These are phyloP conservation scores for Chalcosyrphus nemorum DNA, from an alignment of 2,888 invertebrate genomes.

Conservation along the genomic window DNA sequence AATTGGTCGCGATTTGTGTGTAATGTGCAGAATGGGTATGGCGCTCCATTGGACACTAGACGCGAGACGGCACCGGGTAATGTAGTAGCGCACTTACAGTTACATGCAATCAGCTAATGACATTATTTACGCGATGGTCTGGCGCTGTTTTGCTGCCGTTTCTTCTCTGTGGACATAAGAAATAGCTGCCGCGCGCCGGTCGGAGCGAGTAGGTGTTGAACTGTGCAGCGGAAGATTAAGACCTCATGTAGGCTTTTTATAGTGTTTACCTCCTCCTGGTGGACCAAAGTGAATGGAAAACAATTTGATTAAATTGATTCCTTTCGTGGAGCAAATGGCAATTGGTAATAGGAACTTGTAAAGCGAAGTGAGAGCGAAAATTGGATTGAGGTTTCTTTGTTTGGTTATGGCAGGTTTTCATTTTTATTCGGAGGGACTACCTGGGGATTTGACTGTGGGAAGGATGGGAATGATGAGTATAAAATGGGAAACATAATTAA, in stretches of 20 bases:
- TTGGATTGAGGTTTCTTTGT: not conserved
- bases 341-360: not conserved
- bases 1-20: conserved; percentile 73
- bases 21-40: conserved; percentile 54
- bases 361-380: not conserved
- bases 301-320: conserved; percentile 48
- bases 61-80: conserved; percentile 51
- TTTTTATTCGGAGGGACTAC: too few relatives aligned
- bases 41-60: conserved; percentile 43
- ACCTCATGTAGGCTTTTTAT: conserved; percentile 68
- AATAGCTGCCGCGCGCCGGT: conserved; percentile 7
- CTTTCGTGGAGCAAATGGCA: conserved; percentile 16
- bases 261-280: conserved; percentile 41
- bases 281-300: conserved; percentile 26
- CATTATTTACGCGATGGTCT: conserved; percentile 72
- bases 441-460: too few relatives aligned
- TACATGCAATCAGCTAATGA: conserved; percentile 73
- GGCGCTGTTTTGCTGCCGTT: conserved; percentile 57
- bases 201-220: conserved; percentile 65
- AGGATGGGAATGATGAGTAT: too few relatives aligned
- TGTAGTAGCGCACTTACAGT: conserved; percentile 71
- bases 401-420: not conserved
- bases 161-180: conserved; percentile 45
- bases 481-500: too few relatives aligned
- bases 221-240: conserved; percentile 59